Percentiles rank a stretch among this genome's conserved stretches.
These are phyloP conservation scores for Phalacrocorax brasilianus DNA, from an alignment of 2,113 vertebrate species.

Conservation along the genomic window DNA sequence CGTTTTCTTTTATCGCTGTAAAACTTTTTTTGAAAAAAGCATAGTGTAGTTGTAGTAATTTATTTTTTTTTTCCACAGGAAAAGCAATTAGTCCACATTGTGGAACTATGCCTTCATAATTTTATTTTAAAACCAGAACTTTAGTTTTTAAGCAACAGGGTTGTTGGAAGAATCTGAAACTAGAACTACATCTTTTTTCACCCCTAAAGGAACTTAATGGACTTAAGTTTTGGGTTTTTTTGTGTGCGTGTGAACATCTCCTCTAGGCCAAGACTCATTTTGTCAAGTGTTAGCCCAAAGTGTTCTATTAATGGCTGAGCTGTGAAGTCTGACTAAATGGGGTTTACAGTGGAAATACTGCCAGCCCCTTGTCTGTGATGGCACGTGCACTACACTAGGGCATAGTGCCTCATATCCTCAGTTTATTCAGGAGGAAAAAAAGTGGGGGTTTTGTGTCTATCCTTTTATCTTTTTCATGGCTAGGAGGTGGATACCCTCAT, in stretches of 20 bases:
- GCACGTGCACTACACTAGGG: neutral
- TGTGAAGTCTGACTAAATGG: slow-evolving; percentile 49
- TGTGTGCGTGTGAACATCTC: slow-evolving; percentile 33
- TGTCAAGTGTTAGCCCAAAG: slow-evolving; percentile 52
- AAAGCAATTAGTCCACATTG: neutral
- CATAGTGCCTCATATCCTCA: neutral
- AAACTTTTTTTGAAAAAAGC: neutral
- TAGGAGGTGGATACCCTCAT: neutral
- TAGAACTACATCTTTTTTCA: neutral
- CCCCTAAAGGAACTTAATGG: neutral
- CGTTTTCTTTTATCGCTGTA: neutral
- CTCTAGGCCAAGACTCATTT: slow-evolving; percentile 46
- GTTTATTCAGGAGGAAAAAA: neutral
- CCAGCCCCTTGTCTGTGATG: neutral
- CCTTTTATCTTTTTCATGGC: neutral
- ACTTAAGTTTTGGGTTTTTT: neutral
- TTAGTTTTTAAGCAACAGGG: neutral
- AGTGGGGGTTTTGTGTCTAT: neutral
- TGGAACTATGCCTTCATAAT: neutral
- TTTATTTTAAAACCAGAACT: neutral
- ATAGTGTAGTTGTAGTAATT: neutral
- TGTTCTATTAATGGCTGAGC: slow-evolving; percentile 60
- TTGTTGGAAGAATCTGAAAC: neutral
- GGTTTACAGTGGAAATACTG: slow-evolving; percentile 29
- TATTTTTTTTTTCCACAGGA: neutral